phyloP scores from a whole-genome alignment of 2,797 vertebrate genomes.

The Takifugu ocellatus region DNA sequence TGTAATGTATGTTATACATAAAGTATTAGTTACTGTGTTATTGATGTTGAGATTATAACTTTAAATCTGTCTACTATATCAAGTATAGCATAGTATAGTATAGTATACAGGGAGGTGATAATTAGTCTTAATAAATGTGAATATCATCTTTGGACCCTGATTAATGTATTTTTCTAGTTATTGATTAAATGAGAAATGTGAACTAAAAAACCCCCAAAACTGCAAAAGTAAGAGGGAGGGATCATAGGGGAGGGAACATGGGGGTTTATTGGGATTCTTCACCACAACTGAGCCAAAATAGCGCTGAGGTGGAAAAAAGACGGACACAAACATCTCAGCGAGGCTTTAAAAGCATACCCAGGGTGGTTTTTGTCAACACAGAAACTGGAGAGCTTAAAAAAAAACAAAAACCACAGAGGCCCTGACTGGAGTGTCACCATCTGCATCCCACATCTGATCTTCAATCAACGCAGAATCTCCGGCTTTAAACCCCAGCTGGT shows the following conservation, averaged over 20 bases:
- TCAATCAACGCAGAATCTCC: slow-evolving; percentile 15
- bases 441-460: slow-evolving; percentile 7
- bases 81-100: too few species aligned
- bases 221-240: too few species aligned
- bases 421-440: slow-evolving; percentile 14
- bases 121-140: too few species aligned
- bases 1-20: too few species aligned
- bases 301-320: slow-evolving; percentile 18
- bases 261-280: slow-evolving; percentile 16
- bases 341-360: slow-evolving; percentile 30
- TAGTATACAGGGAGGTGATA: too few species aligned
- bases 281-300: slow-evolving; percentile 14
- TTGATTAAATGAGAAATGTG: too few species aligned
- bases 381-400: slow-evolving; percentile 22
- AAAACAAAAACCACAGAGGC: not conserved
- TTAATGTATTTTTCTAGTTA: too few species aligned
- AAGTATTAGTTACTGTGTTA: not conserved
- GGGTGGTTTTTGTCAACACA: slow-evolving; percentile 25
- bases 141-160: too few species aligned
- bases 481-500: slow-evolving; percentile 5
- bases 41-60: not conserved
- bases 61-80: not conserved
- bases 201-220: too few species aligned
- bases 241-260: slow-evolving; percentile 1
- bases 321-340: slow-evolving; percentile 29